Conservation (phyloP, 2,113 vertebrate species). For the Pseudorhombus dupliciocellatus region DNA sequence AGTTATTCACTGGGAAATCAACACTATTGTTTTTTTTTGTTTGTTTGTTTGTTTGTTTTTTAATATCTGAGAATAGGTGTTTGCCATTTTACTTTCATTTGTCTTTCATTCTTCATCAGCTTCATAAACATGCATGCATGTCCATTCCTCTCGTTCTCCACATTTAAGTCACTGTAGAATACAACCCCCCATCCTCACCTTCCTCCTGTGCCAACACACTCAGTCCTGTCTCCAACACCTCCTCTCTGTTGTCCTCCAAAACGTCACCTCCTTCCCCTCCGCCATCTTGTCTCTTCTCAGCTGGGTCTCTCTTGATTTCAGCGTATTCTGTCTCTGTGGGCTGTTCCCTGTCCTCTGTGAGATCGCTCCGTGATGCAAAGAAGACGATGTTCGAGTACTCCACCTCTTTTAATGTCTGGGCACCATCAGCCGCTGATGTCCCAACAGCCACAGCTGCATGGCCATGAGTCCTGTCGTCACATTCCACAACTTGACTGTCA, state of each 20-base stretch:
- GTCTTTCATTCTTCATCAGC: too few relatives aligned
- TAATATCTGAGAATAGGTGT: too few relatives aligned
- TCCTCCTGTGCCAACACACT: background rate
- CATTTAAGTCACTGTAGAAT: slow-evolving; percentile 29
- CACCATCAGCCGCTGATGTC: background rate
- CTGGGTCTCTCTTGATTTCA: slow-evolving; percentile 63
- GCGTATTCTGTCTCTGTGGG: slow-evolving; percentile 69
- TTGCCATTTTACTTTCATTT: too few relatives aligned
- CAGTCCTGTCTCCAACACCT: background rate
- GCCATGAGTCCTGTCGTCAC: slow-evolving; percentile 21
- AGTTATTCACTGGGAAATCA: too few relatives aligned
- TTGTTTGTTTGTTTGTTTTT: too few relatives aligned
- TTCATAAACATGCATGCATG: too few relatives aligned
- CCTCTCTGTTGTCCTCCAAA: slow-evolving; percentile 1
- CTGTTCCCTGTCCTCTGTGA: background rate
- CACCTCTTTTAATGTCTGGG: slow-evolving; percentile 25
- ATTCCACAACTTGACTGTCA: background rate
- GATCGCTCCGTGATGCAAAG: slow-evolving; percentile 25
- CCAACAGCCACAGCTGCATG: slow-evolving; percentile 7
- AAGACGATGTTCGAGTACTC: slow-evolving; percentile 71
- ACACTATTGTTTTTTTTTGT: too few relatives aligned
- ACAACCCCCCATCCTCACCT: slow-evolving; percentile 13
- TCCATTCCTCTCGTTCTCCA: background rate
- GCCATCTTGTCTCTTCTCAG: background rate
- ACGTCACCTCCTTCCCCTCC: background rate